Evolutionary conservation across 92 coral and sea anemone species (phyloP), one percentile per base, ranked within the genome.

Genomic region (Heteractis magnifica): DNA sequence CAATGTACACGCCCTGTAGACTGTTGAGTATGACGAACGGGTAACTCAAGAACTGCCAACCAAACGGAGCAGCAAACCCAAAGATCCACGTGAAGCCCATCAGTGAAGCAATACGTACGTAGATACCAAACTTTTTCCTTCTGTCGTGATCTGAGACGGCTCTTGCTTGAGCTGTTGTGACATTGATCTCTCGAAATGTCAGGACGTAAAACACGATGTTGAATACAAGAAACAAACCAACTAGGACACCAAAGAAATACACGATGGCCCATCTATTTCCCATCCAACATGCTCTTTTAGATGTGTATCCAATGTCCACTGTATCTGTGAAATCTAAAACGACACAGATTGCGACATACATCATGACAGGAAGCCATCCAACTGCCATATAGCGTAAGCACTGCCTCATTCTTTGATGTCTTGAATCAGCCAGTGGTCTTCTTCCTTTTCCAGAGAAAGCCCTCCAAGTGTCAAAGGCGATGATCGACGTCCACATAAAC

Each of bases 401-500:
- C 26, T 76, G 82, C 78, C 80, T 7, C 70, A 86, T 83, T 59
- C 75, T 83, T 77, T 73, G 20, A 49, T 84, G 87, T 55, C 71
- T 91, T 60, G 77, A 73, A 20, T 70, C 53, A 44, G 59, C 77
- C 65, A 65, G 50, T 70, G 79, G 60, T 13, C 90, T 83, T 10
- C 75, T 58, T 56, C 64, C 80, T 6, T 62, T 88, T 15, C 71
- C 60, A 34, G 90, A 55, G 71, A 91, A 91, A 68, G 86, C 89
- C 55, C 88, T 77, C 94, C 91, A 88, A 75, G 92, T 88, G 79
- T 91, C 94, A 52, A 79, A 71, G 16, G 91, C 90, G 49, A 91
- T 91, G 82, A 91, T 62, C 52, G 92, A 78, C 88, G 87, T 91
- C 94, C 94, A 91, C 52, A 84, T 75, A 49, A 91, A 91, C 10